These are phyloP conservation scores for Phoxinus dragarum DNA, from an alignment of 2,797 vertebrate species.

Conservation along the genomic window DNA sequence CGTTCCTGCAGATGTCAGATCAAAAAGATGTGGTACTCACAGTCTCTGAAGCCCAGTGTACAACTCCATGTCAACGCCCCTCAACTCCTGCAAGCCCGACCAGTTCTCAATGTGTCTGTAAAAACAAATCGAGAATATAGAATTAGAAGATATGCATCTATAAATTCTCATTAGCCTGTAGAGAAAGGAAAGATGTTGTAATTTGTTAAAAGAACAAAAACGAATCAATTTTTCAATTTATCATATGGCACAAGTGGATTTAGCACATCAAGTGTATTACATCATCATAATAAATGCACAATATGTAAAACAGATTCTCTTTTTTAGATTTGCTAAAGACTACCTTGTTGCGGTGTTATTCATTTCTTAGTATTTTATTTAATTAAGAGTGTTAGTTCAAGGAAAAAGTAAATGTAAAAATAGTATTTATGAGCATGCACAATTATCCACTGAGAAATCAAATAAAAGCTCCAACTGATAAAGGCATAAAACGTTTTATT, in stretches of 20 bases:
- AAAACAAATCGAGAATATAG: constrained; percentile 44
- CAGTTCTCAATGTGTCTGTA: constrained; percentile 96
- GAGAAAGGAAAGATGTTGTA: background rate
- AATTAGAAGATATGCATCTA: constrained; percentile 47
- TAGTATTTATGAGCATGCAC: background rate
- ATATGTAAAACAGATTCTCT: background rate
- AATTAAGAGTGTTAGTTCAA: background rate
- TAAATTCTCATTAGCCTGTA: background rate
- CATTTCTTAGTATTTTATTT: background rate
- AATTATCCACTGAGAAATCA: background rate
- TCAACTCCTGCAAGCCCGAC: constrained; percentile 86
- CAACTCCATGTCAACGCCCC: constrained; percentile 89
- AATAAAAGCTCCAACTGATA: background rate
- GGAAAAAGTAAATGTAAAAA: background rate
- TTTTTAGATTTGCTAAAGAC: background rate
- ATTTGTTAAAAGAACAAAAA: too few species aligned
- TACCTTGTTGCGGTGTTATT: background rate
- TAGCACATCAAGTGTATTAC: background rate
- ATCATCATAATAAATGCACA: background rate
- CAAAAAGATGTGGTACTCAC: constrained; percentile 80
- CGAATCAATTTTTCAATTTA: too few species aligned
- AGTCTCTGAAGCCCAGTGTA: constrained; percentile 92
- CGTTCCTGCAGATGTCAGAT: constrained; percentile 25
- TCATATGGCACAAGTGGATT: background rate
- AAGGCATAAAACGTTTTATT: background rate